Conservation (phyloP, 2,113 vertebrate species). For the Tricholaema leucomelas region DNA sequence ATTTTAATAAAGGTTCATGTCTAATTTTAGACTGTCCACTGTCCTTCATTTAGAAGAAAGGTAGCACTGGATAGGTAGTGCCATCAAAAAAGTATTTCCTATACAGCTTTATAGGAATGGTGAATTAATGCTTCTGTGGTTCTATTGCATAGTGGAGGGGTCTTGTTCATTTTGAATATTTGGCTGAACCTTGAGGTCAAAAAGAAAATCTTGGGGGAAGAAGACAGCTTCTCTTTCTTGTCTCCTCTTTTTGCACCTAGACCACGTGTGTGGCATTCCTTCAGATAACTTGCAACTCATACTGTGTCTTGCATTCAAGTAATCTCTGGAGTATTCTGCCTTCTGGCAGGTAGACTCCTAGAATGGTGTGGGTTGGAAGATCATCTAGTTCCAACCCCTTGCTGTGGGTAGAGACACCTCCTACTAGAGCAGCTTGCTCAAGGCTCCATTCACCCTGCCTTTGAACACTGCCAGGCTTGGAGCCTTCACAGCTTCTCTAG, state of each 20-base stretch:
- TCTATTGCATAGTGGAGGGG: background rate
- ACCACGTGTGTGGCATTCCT: background rate
- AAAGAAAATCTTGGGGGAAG: background rate
- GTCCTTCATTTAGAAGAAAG: background rate
- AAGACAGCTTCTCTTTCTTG: background rate
- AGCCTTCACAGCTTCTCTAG: too few relatives aligned
- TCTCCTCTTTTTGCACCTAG: background rate
- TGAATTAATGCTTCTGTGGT: background rate
- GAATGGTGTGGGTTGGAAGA: too few relatives aligned
- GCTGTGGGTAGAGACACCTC: too few relatives aligned
- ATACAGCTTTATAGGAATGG: background rate
- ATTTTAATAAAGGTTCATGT: background rate
- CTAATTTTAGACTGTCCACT: background rate
- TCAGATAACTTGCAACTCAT: background rate
- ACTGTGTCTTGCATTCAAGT: background rate
- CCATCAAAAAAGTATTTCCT: background rate
- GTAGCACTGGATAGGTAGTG: background rate
- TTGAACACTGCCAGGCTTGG: too few relatives aligned
- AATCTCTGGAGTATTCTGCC: background rate
- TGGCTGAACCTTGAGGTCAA: background rate
- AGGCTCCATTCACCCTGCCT: too few relatives aligned
- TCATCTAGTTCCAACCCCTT: too few relatives aligned
- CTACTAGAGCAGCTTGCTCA: too few relatives aligned
- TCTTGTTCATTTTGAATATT: background rate
- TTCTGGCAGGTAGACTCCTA: background rate